phyloP scores from a whole-genome alignment of 23 tunicate species.

The Styela clava region DNA sequence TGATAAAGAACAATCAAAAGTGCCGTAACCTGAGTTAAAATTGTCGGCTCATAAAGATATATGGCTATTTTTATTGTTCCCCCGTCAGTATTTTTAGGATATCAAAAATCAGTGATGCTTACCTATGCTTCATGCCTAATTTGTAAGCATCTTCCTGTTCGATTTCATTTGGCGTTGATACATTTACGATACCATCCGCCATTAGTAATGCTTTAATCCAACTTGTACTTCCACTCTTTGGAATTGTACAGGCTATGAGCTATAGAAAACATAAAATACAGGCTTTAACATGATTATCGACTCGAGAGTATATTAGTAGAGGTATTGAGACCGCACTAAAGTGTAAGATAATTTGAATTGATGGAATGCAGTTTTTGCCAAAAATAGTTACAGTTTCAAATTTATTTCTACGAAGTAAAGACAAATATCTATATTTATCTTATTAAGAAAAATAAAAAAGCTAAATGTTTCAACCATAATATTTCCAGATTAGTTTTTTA shows the following conservation, averaged over 20 bases:
- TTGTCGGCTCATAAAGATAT: background rate
- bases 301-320: background rate
- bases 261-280: background rate
- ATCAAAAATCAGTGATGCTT: background rate
- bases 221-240: background rate
- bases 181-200: background rate
- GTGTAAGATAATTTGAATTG: background rate
- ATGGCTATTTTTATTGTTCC: background rate
- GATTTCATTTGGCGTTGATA: background rate
- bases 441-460: no score
- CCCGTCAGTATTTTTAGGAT: background rate
- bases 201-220: background rate
- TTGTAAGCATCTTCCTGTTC: background rate
- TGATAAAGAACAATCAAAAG: no score
- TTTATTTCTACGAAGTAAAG: no score
- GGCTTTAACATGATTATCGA: background rate
- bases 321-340: background rate
- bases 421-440: background rate
- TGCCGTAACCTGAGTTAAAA: no score
- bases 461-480: no score
- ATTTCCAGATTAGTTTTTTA: no score
- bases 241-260: background rate
- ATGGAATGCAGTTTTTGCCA: background rate
- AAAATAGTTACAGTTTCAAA: no score
- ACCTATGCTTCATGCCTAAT: background rate